Conservation (phyloP, 2,888 invertebrate genomes). For the Xanthia togata region DNA sequence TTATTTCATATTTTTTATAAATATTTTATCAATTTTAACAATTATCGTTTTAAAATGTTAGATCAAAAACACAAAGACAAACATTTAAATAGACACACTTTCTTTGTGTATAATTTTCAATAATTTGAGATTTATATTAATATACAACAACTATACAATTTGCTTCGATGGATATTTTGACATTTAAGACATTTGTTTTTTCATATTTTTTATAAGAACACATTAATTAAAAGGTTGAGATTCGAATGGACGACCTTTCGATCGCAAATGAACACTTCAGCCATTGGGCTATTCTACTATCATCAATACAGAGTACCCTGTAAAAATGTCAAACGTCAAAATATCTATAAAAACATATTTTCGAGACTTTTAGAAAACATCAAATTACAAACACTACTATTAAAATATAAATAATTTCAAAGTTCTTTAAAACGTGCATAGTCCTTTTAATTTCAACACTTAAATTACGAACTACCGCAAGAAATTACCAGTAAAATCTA, state of each 20-base stretch:
- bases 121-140: constrained; percentile 54
- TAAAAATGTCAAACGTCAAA: constrained; percentile 25
- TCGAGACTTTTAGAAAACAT: constrained; percentile 52
- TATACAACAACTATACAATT: constrained; percentile 49
- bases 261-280: constrained; percentile 14
- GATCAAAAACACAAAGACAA: constrained; percentile 49
- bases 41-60: constrained; percentile 22
- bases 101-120: constrained; percentile 23
- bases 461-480: constrained; percentile 40
- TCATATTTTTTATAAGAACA: not conserved
- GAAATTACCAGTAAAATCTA: constrained; percentile 29
- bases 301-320: not conserved
- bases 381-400: constrained; percentile 54
- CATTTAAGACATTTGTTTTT: not conserved
- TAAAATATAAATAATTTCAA: constrained; percentile 61
- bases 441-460: constrained; percentile 58
- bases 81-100: constrained; percentile 42
- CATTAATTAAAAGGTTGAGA: constrained; percentile 29
- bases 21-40: constrained; percentile 34
- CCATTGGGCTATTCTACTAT: not conserved
- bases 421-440: constrained; percentile 57
- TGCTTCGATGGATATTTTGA: constrained; percentile 40
- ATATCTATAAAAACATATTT: constrained; percentile 27
- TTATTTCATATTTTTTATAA: constrained; percentile 9
- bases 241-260: constrained; percentile 23